Evolutionary conservation across 2,113 vertebrate genomes (phyloP).

Genomic region (Electrona antarctica): DNA sequence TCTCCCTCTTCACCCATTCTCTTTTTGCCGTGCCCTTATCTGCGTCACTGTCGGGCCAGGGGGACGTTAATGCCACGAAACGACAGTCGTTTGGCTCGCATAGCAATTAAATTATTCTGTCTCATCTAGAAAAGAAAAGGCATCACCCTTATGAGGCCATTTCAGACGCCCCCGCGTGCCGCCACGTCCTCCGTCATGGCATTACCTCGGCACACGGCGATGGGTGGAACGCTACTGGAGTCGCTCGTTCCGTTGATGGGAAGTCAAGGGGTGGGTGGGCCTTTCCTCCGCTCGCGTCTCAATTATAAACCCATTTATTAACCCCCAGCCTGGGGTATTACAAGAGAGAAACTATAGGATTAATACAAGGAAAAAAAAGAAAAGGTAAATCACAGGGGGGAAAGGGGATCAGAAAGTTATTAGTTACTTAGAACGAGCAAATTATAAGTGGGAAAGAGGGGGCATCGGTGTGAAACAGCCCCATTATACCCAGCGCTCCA

Average conservation of each 20-base stretch:
- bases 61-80: slow-evolving; percentile 94
- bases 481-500: too few relatives aligned
- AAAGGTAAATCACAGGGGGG: not conserved
- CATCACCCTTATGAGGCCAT: slow-evolving; percentile 12
- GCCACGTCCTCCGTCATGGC: too few relatives aligned
- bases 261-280: not conserved
- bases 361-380: not conserved
- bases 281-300: slow-evolving; percentile 1
- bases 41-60: slow-evolving; percentile 87
- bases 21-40: slow-evolving; percentile 82
- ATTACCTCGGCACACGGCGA: too few relatives aligned
- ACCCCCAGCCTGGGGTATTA: not conserved
- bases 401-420: not conserved
- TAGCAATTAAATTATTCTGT: slow-evolving; percentile 95
- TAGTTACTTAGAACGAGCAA: not conserved
- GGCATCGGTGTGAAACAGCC: too few relatives aligned
- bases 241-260: slow-evolving; percentile 9
- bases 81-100: slow-evolving; percentile 88
- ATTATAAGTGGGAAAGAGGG: not conserved
- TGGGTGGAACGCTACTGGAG: too few relatives aligned
- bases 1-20: slow-evolving; percentile 16
- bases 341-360: not conserved
- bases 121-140: slow-evolving; percentile 74
- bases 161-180: too few relatives aligned
- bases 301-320: slow-evolving; percentile 41